Evolutionary conservation across 2,113 vertebrate genomes (phyloP).

Genomic region (Rhineura floridana): DNA sequence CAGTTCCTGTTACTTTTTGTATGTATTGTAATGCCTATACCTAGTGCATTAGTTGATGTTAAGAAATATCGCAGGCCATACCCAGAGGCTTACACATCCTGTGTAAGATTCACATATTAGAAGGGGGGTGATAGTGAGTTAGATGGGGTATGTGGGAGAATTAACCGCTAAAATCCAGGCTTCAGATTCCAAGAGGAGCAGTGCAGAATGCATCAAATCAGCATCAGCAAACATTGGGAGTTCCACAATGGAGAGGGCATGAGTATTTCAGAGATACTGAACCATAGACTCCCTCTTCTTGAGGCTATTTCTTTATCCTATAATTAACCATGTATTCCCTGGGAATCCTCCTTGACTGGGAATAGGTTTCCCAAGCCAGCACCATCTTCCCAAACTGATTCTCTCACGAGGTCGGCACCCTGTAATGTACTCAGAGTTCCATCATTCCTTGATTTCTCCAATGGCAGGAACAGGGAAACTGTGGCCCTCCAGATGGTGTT

Average conservation of each 20-base stretch:
- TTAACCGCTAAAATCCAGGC: background rate
- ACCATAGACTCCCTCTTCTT: background rate
- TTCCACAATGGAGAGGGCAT: too few relatives aligned
- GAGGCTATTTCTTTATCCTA: background rate
- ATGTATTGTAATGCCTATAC: background rate
- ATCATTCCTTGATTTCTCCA: background rate
- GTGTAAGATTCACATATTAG: background rate
- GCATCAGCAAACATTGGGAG: background rate
- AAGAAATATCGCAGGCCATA: background rate
- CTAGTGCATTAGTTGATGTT: background rate
- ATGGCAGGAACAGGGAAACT: background rate
- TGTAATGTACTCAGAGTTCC: background rate
- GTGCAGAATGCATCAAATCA: background rate
- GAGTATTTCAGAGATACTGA: background rate
- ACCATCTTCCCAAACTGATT: background rate
- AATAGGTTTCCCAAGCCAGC: background rate
- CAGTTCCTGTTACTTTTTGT: background rate
- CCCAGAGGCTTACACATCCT: background rate
- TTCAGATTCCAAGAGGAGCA: background rate
- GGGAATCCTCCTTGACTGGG: background rate
- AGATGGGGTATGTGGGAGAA: rapidly evolving
- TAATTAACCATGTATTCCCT: background rate
- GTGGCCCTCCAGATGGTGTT: background rate
- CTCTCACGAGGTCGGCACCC: background rate
- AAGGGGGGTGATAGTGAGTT: background rate